These are phyloP conservation scores for Limonius californicus DNA, from an alignment of 1,140 invertebrate genomes.

Conservation along the genomic window DNA sequence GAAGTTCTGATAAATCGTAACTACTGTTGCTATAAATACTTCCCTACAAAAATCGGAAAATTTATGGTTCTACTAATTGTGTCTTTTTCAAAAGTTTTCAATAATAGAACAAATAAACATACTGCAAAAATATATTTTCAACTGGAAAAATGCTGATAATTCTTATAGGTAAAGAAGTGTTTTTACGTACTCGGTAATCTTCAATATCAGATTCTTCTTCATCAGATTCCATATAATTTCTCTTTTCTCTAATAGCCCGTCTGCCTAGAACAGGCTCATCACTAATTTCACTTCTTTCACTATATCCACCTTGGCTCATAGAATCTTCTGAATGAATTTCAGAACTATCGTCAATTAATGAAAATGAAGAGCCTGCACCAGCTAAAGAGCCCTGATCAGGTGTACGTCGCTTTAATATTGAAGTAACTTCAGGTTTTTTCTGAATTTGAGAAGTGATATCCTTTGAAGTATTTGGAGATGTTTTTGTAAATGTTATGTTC, in stretches of 20 bases:
- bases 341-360: constrained; percentile 33
- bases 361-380: constrained; percentile 28
- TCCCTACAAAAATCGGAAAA: no score
- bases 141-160: neutral
- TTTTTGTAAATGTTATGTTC: neutral
- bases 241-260: constrained; percentile 57
- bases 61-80: no score
- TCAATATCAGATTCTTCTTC: constrained; percentile 56
- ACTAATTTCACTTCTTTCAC: constrained; percentile 58
- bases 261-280: constrained; percentile 64
- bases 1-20: constrained; percentile 65
- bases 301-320: constrained; percentile 50
- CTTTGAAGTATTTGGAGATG: neutral
- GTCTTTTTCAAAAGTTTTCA: no score
- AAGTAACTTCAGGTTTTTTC: constrained; percentile 50
- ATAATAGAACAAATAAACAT: no score
- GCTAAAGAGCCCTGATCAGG: constrained; percentile 49
- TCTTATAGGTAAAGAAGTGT: constrained; percentile 1
- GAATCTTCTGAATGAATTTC: constrained; percentile 53
- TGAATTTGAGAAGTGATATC: neutral
- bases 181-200: constrained; percentile 49
- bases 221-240: constrained; percentile 47
- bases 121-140: no score
- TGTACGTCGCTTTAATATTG: constrained; percentile 56
- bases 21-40: constrained; percentile 60